Evolutionary conservation across 2,797 vertebrate species (phyloP).

Genomic region (Alca torda): DNA sequence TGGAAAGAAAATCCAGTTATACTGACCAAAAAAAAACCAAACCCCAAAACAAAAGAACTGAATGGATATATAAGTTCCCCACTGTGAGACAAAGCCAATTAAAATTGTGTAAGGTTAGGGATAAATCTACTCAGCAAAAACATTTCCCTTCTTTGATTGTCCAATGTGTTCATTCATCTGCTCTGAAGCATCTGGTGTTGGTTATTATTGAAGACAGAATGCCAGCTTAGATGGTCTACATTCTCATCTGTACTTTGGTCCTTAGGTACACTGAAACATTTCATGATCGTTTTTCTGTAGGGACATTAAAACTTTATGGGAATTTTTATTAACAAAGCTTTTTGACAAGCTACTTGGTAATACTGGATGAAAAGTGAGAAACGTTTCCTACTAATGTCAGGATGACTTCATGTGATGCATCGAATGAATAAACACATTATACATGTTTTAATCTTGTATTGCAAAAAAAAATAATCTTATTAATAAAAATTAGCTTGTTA

Average conservation of each 20-base stretch:
- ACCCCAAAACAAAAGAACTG: background rate
- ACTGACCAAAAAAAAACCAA: background rate
- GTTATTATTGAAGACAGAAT: background rate
- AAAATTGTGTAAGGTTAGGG: background rate
- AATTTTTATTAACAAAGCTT: background rate
- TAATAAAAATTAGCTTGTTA: conserved; percentile 1
- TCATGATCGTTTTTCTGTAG: background rate
- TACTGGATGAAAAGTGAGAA: background rate
- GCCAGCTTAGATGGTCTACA: background rate
- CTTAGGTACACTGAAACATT: background rate
- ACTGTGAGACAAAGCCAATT: background rate
- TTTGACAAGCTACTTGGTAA: background rate
- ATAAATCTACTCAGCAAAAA: background rate
- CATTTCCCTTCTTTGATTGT: background rate
- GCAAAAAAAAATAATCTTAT: background rate
- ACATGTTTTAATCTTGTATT: background rate
- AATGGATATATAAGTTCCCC: background rate
- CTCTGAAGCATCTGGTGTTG: background rate
- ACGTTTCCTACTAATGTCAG: background rate
- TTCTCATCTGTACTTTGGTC: background rate
- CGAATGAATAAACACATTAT: background rate
- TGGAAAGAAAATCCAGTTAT: background rate
- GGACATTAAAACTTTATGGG: background rate
- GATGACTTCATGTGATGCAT: background rate
- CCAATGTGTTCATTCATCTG: background rate